A percentile compares a stretch with the other conserved stretches of the same genome.
phyloP scores from a whole-genome alignment of 2,113 vertebrate genomes.

The Nothobranchius kuhntae region DNA sequence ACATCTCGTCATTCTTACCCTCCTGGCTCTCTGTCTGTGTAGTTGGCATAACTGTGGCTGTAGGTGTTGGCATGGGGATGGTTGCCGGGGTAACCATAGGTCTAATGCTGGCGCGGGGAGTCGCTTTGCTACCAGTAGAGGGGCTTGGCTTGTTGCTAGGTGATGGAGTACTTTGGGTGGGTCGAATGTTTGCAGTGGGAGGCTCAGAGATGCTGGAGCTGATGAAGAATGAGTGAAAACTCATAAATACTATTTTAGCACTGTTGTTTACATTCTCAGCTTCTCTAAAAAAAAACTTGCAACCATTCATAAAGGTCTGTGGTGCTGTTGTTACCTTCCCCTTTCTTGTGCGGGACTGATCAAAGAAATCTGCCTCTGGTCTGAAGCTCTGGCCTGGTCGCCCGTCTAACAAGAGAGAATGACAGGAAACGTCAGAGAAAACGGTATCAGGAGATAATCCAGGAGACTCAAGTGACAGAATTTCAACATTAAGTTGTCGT shows the following conservation, averaged over 20 bases:
- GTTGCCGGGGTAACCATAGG: constrained; percentile 96
- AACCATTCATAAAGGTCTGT: background rate
- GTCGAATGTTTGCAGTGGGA: constrained; percentile 97
- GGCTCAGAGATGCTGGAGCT: constrained; percentile 92
- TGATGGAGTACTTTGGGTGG: constrained; percentile 93
- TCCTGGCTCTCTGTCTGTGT: constrained; percentile 96
- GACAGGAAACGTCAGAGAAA: background rate
- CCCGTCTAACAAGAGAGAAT: constrained; percentile 50
- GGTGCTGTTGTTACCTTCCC: constrained; percentile 84
- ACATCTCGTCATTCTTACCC: constrained; percentile 72
- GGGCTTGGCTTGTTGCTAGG: constrained; percentile 75
- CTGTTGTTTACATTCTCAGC: background rate
- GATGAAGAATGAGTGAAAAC: constrained; percentile 5
- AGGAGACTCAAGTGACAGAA: no score
- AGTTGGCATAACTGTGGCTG: constrained; percentile 97
- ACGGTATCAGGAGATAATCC: no score
- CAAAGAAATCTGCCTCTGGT: constrained; percentile 86
- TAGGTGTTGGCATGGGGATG: constrained; percentile 90
- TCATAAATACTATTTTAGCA: background rate
- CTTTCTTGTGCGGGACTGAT: constrained; percentile 91
- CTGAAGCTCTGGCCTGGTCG: constrained; percentile 83
- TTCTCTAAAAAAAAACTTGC: background rate
- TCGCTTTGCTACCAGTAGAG: constrained; percentile 90
- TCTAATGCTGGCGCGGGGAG: constrained; percentile 95
- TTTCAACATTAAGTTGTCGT: no score